Evolutionary conservation across 2,888 invertebrate genomes (phyloP).

Genomic region (Zhengitettix transpicula): DNA sequence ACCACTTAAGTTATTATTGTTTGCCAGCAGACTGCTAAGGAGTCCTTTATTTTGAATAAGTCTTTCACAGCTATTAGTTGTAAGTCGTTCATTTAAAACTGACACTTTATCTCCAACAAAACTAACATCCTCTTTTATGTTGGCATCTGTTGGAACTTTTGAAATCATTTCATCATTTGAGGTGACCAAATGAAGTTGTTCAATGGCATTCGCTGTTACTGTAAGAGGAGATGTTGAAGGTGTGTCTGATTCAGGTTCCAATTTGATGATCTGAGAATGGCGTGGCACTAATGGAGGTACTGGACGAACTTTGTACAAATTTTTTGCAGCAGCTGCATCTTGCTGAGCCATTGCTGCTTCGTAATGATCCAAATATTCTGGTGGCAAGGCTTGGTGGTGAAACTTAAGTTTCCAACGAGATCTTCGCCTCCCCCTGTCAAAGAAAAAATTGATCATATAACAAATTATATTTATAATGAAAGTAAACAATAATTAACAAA

Average conservation of each 20-base stretch:
- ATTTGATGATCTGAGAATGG: neutral
- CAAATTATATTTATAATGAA: too few relatives aligned
- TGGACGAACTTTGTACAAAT: neutral
- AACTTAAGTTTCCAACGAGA: conserved; percentile 60
- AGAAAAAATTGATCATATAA: neutral
- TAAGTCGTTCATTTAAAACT: neutral
- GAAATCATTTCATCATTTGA: neutral
- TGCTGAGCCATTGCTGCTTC: conserved; percentile 37
- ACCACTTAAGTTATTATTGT: neutral
- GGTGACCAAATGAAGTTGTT: neutral
- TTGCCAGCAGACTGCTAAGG: conserved; percentile 7
- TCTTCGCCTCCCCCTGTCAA: conserved; percentile 33
- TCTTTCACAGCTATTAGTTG: neutral
- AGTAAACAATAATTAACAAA: too few relatives aligned
- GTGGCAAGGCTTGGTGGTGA: conserved; percentile 62
- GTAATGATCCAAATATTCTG: conserved; percentile 63
- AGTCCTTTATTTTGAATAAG: conserved; percentile 2
- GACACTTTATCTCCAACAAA: neutral
- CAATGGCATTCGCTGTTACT: neutral
- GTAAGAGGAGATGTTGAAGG: neutral
- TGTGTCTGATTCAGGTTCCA: neutral
- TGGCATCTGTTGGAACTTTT: neutral
- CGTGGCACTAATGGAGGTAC: neutral
- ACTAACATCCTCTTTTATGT: neutral
- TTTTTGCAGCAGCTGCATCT: conserved; percentile 6